Evolutionary conservation across 2,113 vertebrate species (phyloP).

Genomic region (Eurystomus gularis): DNA sequence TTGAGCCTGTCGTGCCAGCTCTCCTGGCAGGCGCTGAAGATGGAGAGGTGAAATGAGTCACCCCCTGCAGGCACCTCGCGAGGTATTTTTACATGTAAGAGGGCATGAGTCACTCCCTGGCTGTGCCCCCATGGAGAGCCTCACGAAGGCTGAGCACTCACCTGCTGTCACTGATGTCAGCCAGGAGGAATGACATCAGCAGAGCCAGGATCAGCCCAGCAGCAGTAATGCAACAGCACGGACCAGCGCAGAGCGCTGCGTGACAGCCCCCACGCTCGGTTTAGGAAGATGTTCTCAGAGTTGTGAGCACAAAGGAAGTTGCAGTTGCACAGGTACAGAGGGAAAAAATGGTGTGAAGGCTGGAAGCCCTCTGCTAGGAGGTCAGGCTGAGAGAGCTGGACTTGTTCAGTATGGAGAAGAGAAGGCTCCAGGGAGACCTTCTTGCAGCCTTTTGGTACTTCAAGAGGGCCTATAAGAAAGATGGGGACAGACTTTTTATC

Average conservation of each 20-base stretch:
- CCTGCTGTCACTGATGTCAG: neutral
- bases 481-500: neutral
- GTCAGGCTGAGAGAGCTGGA: too few species aligned
- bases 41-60: neutral
- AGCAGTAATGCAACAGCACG: fast-evolving
- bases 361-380: neutral
- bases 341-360: neutral
- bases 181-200: neutral
- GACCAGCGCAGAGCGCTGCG: fast-evolving
- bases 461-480: neutral
- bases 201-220: neutral
- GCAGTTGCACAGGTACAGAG: too few species aligned
- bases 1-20: fast-evolving
- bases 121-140: neutral
- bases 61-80: neutral
- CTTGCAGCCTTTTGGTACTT: neutral
- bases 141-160: fast-evolving
- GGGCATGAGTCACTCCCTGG: neutral
- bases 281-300: neutral
- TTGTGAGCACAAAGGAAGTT: fast-evolving
- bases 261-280: fast-evolving
- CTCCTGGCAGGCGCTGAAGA: neutral
- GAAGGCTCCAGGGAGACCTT: neutral
- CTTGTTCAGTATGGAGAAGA: neutral
- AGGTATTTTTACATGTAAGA: neutral